Conservation (phyloP, 2,888 invertebrate species). For the Priapulus caudatus region DNA sequence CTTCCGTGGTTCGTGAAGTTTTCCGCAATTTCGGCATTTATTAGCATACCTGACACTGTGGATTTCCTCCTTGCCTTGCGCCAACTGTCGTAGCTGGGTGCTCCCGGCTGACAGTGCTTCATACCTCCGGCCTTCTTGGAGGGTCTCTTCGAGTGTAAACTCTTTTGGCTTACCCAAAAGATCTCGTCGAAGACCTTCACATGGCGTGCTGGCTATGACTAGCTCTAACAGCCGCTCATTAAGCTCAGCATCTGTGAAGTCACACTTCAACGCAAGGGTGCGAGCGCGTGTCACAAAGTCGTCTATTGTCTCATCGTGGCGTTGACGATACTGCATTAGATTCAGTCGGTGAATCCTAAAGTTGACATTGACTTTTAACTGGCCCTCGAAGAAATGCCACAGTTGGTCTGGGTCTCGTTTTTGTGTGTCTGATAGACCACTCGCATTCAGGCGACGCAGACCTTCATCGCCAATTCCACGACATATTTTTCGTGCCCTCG, state of each 20-base stretch:
- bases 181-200: neutral
- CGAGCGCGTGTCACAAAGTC: neutral
- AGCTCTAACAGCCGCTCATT: neutral
- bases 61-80: neutral
- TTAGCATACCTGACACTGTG: no score
- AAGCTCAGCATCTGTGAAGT: neutral
- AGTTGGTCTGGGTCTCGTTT: neutral
- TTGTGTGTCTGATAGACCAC: neutral
- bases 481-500: no score
- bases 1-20: no score
- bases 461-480: no score
- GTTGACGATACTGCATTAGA: neutral
- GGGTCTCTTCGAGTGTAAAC: neutral
- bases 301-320: neutral
- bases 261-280: neutral
- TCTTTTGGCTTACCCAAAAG: constrained; percentile 1
- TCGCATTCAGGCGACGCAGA: neutral
- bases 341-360: neutral
- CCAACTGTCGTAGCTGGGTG: neutral
- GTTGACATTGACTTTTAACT: neutral
- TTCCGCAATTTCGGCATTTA: no score
- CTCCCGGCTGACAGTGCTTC: neutral
- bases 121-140: neutral
- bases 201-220: neutral
- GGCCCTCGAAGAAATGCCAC: neutral